Conservation (phyloP, 1,140 invertebrate species). For the Acromyrmex echinatior region DNA sequence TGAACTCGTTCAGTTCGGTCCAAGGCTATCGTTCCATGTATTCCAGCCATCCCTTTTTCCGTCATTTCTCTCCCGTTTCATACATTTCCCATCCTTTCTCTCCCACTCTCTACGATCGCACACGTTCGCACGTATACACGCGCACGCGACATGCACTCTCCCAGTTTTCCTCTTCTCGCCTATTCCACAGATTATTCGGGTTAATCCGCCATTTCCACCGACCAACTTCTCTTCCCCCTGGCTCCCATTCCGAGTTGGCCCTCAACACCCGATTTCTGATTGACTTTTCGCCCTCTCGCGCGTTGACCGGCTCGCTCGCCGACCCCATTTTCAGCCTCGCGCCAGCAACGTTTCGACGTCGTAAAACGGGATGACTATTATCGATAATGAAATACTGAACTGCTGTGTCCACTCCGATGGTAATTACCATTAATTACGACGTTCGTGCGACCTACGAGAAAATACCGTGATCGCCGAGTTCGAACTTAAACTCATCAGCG, state of each 20-base stretch:
- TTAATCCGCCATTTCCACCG: slow-evolving; percentile 66
- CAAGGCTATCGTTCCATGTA: slow-evolving; percentile 45
- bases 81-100: neutral
- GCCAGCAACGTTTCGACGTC: slow-evolving; percentile 14
- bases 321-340: slow-evolving; percentile 36
- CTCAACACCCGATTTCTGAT: slow-evolving; percentile 69
- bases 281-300: slow-evolving; percentile 69
- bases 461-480: slow-evolving; percentile 42
- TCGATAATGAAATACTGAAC: slow-evolving; percentile 69
- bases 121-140: slow-evolving; percentile 2
- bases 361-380: slow-evolving; percentile 64
- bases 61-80: slow-evolving; percentile 26
- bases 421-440: slow-evolving; percentile 71
- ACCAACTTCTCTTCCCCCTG: slow-evolving; percentile 35
- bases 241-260: slow-evolving; percentile 17
- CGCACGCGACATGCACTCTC: slow-evolving; percentile 12
- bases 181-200: slow-evolving; percentile 67
- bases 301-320: slow-evolving; percentile 42
- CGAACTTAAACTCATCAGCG: slow-evolving; percentile 44
- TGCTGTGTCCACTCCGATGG: slow-evolving; percentile 57
- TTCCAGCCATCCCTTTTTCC: slow-evolving; percentile 23
- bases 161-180: slow-evolving; percentile 47
- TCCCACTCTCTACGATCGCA: neutral
- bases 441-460: slow-evolving; percentile 44
- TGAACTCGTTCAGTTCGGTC: slow-evolving; percentile 36